Base-by-base conservation (phyloP, 2,888 invertebrate genomes). In the Hyles lineata region DNA sequence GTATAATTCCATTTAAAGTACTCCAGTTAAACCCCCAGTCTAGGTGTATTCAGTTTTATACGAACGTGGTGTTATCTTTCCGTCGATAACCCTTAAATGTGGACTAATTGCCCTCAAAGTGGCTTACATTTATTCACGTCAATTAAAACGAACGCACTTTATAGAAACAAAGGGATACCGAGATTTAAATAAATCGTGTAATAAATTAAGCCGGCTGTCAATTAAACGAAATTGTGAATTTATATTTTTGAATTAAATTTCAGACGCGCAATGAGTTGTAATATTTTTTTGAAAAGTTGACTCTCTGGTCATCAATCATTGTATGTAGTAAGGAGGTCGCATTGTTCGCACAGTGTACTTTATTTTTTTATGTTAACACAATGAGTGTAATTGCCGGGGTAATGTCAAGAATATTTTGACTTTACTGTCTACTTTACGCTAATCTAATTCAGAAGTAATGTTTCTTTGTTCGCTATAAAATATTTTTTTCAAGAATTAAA, bases 101-200 rank as follows among this genome's bases (percentile, higher is more conserved):
- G 62, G 67, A 76, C 80, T 80, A 80, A 82, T 80, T 80, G 80
- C 79, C 74, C 77, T 78, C 77, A 78, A 67, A 67, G 67, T 67
- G 67, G 43, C 59, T 67, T 32, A 72, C 59, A 59, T 72, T 67
- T 63, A 63, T 72, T 81, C 78, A 76, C 78, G 77, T 76, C 80
- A 82, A 83, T 84, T 84, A 83, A 79, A 76, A 75, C 77, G 80
- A 76, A 81, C 80, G 79, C 80, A 81, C 81, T 67, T 2, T 35
- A 58, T 59, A 76, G 74, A 76, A 78, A 75, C 74, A 74, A 74
- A 73, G 43, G 72, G 73, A 74, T 70, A 72, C 72, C 59, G 71
- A 52, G 50, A 71, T 50, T 71, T 73, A 74, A 76, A 78, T 74
- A 74, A 73, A 74, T 55, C 60, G 67, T 73, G 73, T 72, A 58